Conservation (phyloP, 2,113 vertebrate genomes). For the Lycaon pictus region DNA sequence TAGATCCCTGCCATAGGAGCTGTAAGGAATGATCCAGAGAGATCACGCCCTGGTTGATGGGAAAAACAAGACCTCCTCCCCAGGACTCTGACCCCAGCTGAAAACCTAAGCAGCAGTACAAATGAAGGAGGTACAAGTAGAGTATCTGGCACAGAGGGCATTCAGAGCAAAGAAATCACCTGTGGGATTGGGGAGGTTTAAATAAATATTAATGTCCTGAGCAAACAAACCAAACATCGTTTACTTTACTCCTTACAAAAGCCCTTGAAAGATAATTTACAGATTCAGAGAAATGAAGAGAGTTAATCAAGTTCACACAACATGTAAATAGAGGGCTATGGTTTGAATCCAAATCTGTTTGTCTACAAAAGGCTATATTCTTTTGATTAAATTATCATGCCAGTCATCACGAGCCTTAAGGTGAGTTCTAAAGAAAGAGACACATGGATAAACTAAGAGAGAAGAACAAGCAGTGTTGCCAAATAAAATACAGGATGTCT, state of each 20-base stretch:
- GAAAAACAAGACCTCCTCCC: background rate
- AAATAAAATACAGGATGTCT: conserved; percentile 20
- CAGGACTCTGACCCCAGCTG: background rate
- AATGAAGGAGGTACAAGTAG: background rate
- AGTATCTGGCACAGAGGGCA: background rate
- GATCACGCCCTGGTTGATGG: background rate
- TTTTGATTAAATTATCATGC: conserved; percentile 21
- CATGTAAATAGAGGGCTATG: background rate
- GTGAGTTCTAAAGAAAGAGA: conserved; percentile 30
- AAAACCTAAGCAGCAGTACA: background rate
- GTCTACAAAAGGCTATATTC: conserved; percentile 1
- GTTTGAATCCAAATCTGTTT: background rate
- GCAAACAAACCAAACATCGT: background rate
- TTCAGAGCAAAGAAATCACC: background rate
- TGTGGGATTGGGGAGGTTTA: background rate
- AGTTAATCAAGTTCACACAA: background rate
- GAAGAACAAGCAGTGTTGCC: background rate
- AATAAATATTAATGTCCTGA: conserved; percentile 8
- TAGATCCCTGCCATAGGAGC: background rate
- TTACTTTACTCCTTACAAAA: conserved; percentile 42
- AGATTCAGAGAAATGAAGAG: conserved; percentile 50
- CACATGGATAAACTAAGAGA: conserved; percentile 24
- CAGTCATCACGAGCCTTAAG: background rate
- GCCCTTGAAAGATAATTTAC: conserved; percentile 34
- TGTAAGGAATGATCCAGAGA: conserved; percentile 3